These are phyloP conservation scores for Ganaspis sp. DNA, from an alignment of 1,140 invertebrate genomes.

Conservation along the genomic window DNA sequence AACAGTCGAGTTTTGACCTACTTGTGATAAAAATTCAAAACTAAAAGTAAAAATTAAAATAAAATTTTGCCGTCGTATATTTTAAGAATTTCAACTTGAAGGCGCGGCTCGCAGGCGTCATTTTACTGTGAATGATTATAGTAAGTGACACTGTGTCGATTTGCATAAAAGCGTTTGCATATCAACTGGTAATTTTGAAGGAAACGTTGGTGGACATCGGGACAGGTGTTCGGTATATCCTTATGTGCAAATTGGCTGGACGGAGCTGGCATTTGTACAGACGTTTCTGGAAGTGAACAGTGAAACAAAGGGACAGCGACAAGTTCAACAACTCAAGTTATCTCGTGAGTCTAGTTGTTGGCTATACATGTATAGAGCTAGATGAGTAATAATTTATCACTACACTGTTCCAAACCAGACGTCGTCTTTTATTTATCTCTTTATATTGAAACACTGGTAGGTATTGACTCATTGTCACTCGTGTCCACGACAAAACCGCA, in stretches of 20 bases:
- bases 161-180: slow-evolving; percentile 9
- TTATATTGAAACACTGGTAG: slow-evolving; percentile 2
- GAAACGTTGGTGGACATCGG: slow-evolving; percentile 23
- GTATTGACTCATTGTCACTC: neutral
- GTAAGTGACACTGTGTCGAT: slow-evolving; percentile 1
- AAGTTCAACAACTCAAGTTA: slow-evolving; percentile 21
- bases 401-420: neutral
- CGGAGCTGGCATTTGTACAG: slow-evolving; percentile 32
- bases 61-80: no score
- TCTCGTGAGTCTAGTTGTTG: slow-evolving; percentile 5
- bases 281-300: neutral
- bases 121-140: slow-evolving; percentile 3
- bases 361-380: neutral
- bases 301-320: slow-evolving; percentile 13
- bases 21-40: no score
- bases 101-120: neutral
- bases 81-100: neutral
- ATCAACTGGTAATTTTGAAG: slow-evolving; percentile 8
- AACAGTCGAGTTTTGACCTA: no score
- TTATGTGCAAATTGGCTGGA: slow-evolving; percentile 35
- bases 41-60: no score
- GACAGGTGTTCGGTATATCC: neutral
- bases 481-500: neutral
- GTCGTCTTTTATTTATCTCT: neutral
- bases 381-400: slow-evolving; percentile 10